Base-by-base conservation (phyloP, 2,888 invertebrate genomes). In the Hypena proboscidalis region DNA sequence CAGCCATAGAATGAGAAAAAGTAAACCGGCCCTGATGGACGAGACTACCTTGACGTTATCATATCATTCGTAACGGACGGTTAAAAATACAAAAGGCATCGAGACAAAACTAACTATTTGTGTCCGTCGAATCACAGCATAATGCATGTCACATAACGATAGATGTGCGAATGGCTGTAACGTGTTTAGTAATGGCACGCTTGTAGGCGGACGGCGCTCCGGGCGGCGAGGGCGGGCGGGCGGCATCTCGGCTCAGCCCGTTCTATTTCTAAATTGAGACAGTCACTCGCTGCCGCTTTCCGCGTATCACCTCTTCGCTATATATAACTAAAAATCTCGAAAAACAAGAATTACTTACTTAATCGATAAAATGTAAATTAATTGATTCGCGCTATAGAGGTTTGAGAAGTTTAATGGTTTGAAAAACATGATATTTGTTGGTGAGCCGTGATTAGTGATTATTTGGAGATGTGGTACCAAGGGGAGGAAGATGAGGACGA, bases 401-500 rank as follows among this genome's bases (percentile, higher is more conserved):
- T 46, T 9, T 29, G 19, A 8, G 36, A 30, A 8, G 27, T 46
- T 22, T n/a, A 17, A 5, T 13, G 15, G 27, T 8, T 20, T 11
- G 5, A 21, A 30, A 43, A 64, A 42, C 30, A 60, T 60, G 53
- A 36, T 38, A 5, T 41, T 11, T 35, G 15, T 46, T 44, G 11
- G 40, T 58, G 48, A 47, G 11, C 37, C 50, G 61, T 50, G 58
- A 53, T 41, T 41, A 32, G 39, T 44, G 42, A 54, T 44, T 52
- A 54, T 30, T 38, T 50, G 11, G 88, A 77, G 67, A 96, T 95
- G 95, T 95, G 96, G 94, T 95, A 95, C 78, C 94, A 94, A 75
- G 94, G 94, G 53, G 93, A 94, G 36, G 95, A 95, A 62, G 96
- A 96, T 65, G 96, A 96, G 77, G 97, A 97, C 70, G 96, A 96